phyloP scores from a whole-genome alignment of 2,797 vertebrate species.

The Benthosema pterotum region DNA sequence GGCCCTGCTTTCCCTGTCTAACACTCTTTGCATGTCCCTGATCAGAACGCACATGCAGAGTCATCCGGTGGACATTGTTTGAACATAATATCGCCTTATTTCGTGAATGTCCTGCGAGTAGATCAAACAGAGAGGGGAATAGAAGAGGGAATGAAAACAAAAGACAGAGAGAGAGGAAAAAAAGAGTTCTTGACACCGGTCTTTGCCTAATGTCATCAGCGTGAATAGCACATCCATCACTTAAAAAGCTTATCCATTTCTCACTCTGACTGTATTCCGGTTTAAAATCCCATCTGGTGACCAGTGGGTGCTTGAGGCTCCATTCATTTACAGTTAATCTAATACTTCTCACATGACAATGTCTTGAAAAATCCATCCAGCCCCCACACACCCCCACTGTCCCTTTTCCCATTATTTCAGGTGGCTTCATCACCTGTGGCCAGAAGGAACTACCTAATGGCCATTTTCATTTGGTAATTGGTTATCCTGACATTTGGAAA shows the following conservation, averaged over 20 bases:
- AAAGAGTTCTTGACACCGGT: slow-evolving; percentile 6
- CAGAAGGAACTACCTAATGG: slow-evolving; percentile 71
- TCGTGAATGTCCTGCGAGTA: background rate
- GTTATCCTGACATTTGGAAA: slow-evolving; percentile 84
- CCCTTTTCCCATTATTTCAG: slow-evolving; percentile 61
- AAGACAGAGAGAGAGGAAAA: background rate
- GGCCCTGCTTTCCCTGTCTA: too few species aligned
- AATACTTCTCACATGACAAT: slow-evolving; percentile 47
- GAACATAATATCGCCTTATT: too few species aligned
- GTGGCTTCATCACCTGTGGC: slow-evolving; percentile 73
- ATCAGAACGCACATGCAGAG: too few species aligned
- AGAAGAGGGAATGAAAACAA: background rate
- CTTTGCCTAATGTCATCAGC: slow-evolving; percentile 23
- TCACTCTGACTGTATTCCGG: slow-evolving; percentile 31
- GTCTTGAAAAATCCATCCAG: slow-evolving; percentile 54
- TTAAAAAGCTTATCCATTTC: slow-evolving; percentile 34
- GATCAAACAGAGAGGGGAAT: background rate
- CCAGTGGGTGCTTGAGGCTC: slow-evolving; percentile 39
- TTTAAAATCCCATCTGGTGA: slow-evolving; percentile 44
- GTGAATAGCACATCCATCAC: slow-evolving; percentile 29
- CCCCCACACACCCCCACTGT: slow-evolving; percentile 11
- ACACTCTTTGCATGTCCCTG: too few species aligned
- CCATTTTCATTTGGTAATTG: slow-evolving; percentile 82
- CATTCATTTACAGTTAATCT: slow-evolving; percentile 59
- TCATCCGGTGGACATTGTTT: too few species aligned